phyloP scores from a whole-genome alignment of 2,113 vertebrate species.

The Vidua chalybeata region DNA sequence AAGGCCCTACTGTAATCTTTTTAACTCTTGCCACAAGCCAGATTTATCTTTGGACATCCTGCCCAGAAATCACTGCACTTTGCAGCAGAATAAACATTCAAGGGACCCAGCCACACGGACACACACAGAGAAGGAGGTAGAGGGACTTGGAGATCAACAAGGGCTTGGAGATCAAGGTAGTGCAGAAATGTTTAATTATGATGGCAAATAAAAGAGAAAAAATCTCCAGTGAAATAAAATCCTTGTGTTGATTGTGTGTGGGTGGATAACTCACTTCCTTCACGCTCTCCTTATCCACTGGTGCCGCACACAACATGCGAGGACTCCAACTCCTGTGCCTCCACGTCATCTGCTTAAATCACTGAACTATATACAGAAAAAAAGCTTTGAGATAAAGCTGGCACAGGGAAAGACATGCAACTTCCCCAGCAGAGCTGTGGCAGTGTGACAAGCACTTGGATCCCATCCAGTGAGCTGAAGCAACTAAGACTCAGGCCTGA shows the following conservation, averaged over 20 bases:
- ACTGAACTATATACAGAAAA: conserved; percentile 2
- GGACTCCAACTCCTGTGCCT: neutral
- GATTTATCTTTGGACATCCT: conserved; percentile 68
- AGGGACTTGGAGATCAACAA: neutral
- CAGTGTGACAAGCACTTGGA: conserved; percentile 7
- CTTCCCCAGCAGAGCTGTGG: conserved; percentile 11
- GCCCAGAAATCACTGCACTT: conserved; percentile 38
- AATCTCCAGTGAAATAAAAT: neutral
- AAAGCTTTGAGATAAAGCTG: conserved; percentile 27
- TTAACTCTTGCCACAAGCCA: conserved; percentile 58
- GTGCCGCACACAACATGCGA: neutral
- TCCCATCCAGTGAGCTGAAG: neutral
- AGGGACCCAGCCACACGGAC: neutral
- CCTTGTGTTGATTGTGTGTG: neutral
- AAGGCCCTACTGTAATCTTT: conserved; percentile 67
- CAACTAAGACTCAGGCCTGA: neutral
- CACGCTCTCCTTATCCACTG: neutral
- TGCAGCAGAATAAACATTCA: conserved; percentile 33
- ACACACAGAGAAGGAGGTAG: neutral
- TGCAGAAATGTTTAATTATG: neutral
- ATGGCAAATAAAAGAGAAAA: neutral
- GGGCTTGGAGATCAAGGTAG: neutral
- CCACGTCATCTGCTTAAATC: conserved; percentile 2
- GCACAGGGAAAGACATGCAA: neutral
- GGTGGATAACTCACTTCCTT: conserved; percentile 28